Conservation (phyloP, 1,140 invertebrate species). For the Eupeodes corollae region DNA sequence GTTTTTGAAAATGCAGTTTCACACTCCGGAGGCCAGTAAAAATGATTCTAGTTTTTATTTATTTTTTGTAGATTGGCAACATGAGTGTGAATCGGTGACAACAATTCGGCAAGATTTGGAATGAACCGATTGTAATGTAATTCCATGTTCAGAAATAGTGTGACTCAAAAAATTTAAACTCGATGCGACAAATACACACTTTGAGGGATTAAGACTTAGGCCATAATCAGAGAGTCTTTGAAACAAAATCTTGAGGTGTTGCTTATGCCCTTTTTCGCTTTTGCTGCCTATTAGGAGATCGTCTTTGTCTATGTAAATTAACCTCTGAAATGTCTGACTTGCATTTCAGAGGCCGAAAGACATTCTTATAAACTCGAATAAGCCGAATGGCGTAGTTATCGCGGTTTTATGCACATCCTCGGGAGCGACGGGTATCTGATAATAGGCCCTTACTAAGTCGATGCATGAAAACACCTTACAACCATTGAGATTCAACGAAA, state of each 20-base stretch:
- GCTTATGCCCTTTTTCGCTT: constrained; percentile 18
- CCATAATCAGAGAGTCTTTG: constrained; percentile 13
- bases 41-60: no score
- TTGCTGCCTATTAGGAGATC: constrained; percentile 42
- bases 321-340: constrained; percentile 39
- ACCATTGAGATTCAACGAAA: no score
- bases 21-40: no score
- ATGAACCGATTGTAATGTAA: constrained; percentile 24
- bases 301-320: constrained; percentile 38
- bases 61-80: no score
- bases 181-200: constrained; percentile 20
- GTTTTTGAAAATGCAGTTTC: no score
- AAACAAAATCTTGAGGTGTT: constrained; percentile 19
- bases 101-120: constrained; percentile 16
- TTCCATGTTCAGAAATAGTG: constrained; percentile 14
- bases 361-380: constrained; percentile 35
- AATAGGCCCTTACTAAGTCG: no score
- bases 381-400: no score
- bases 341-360: constrained; percentile 32
- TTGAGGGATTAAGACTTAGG: constrained; percentile 15
- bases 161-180: constrained; percentile 19
- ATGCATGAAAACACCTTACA: no score
- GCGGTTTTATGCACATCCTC: no score
- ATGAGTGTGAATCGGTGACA: no score
- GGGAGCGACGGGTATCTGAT: no score